These are phyloP conservation scores for Grallaria varia DNA, from an alignment of 2,113 vertebrate species.

Conservation along the genomic window DNA sequence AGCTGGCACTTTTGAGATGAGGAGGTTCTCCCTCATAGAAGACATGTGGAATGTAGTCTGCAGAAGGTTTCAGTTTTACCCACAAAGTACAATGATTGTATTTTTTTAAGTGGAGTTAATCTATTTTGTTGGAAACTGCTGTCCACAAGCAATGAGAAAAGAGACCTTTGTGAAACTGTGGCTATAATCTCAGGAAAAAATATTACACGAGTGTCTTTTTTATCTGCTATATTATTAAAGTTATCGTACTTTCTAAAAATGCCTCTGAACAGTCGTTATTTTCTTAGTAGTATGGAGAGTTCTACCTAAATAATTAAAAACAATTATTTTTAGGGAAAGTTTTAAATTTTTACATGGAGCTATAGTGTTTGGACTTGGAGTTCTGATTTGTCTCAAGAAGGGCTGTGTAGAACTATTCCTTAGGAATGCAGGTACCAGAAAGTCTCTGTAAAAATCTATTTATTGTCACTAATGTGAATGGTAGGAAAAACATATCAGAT, in stretches of 20 bases:
- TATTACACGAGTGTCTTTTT: background rate
- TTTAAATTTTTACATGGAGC: background rate
- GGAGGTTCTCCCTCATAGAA: background rate
- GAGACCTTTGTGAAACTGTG: background rate
- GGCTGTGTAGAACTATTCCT: background rate
- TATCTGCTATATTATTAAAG: background rate
- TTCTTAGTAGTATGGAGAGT: background rate
- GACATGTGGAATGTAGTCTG: background rate
- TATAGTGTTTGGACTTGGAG: background rate
- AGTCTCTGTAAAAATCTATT: background rate
- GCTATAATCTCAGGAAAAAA: background rate
- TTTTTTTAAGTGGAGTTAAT: background rate
- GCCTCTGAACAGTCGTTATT: background rate
- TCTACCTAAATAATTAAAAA: background rate
- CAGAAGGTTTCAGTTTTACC: background rate
- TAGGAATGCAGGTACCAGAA: background rate
- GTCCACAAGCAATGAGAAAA: background rate
- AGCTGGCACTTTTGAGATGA: background rate
- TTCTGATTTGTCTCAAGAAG: background rate
- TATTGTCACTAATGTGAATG: background rate
- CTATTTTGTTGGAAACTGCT: background rate
- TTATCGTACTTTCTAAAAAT: background rate
- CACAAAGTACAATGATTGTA: background rate
- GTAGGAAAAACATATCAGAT: background rate
- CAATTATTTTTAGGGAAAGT: background rate